A percentile compares a stretch with the other conserved stretches of the same genome.
Conservation (phyloP, 2,888 invertebrate genomes). For the Prenolepis imparis region DNA sequence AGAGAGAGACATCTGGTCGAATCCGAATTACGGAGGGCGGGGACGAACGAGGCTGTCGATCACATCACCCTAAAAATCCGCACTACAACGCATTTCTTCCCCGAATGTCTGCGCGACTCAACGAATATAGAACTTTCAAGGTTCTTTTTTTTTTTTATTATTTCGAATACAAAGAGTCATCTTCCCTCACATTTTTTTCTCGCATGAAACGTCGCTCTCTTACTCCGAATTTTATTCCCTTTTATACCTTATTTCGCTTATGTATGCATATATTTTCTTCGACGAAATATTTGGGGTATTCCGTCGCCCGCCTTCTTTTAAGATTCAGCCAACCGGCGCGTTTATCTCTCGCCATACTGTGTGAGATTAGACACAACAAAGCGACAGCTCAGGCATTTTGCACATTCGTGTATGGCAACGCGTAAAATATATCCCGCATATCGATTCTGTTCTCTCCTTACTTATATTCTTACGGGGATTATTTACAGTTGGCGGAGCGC, state of each 20-base stretch:
- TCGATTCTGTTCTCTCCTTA: conserved; percentile 21
- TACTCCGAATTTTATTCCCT: not conserved
- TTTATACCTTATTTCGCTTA: conserved; percentile 17
- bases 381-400: conserved; percentile 27
- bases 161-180: not conserved
- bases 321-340: conserved; percentile 32
- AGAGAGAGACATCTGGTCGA: not conserved
- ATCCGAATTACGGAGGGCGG: conserved; percentile 45
- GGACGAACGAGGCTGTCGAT: conserved; percentile 1
- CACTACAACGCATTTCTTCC: conserved; percentile 7
- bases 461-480: conserved; percentile 43
- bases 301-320: not conserved
- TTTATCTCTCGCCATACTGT: not conserved
- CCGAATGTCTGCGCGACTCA: not conserved
- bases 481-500: conserved; percentile 47
- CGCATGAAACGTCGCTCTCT: not conserved
- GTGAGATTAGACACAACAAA: conserved; percentile 13
- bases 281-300: not conserved
- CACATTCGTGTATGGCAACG: conserved; percentile 2
- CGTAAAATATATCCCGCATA: not conserved
- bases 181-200: not conserved
- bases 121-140: not conserved
- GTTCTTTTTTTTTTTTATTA: not conserved
- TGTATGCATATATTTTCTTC: not conserved
- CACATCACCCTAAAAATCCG: not conserved